Evolutionary conservation across 2,113 vertebrate genomes (phyloP).

Genomic region (Dinomys branickii): DNA sequence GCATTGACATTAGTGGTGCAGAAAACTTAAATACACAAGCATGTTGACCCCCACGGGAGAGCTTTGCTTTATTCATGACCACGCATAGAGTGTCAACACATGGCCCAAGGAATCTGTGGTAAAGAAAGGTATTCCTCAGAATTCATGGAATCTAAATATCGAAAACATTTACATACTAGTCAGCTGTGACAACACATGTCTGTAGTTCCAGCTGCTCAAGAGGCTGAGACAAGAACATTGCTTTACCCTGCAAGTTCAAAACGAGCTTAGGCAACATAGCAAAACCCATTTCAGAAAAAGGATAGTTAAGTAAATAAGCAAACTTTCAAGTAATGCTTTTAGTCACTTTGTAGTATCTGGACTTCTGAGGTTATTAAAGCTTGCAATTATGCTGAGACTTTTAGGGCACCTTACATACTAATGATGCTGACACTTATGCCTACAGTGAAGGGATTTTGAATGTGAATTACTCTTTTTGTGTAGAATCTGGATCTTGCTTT

Average conservation of each 20-base stretch:
- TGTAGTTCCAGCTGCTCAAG: too few relatives aligned
- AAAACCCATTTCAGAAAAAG: not conserved
- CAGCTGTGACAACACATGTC: not conserved
- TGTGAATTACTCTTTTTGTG: slow-evolving; percentile 15
- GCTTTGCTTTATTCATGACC: slow-evolving; percentile 8
- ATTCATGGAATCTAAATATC: slow-evolving; percentile 8
- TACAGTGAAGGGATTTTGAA: slow-evolving; percentile 28
- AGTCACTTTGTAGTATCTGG: slow-evolving; percentile 22
- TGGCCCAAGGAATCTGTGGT: not conserved
- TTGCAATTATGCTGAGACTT: slow-evolving; percentile 42
- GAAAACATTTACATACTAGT: not conserved
- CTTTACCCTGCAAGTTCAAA: not conserved
- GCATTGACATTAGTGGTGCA: not conserved
- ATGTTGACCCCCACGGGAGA: not conserved
- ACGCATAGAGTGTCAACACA: not conserved
- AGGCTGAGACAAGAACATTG: not conserved
- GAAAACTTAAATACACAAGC: not conserved
- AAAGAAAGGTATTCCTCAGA: slow-evolving; percentile 42
- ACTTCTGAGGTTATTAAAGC: slow-evolving; percentile 40
- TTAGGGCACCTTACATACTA: not conserved
- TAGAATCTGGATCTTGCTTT: slow-evolving; percentile 40
- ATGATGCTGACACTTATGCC: slow-evolving; percentile 40
- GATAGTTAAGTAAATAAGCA: not conserved
- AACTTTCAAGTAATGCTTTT: slow-evolving; percentile 34
- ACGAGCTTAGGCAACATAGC: not conserved